Evolutionary conservation across 2,797 vertebrate genomes (phyloP).

Genomic region (Cirrhinus molitorella): DNA sequence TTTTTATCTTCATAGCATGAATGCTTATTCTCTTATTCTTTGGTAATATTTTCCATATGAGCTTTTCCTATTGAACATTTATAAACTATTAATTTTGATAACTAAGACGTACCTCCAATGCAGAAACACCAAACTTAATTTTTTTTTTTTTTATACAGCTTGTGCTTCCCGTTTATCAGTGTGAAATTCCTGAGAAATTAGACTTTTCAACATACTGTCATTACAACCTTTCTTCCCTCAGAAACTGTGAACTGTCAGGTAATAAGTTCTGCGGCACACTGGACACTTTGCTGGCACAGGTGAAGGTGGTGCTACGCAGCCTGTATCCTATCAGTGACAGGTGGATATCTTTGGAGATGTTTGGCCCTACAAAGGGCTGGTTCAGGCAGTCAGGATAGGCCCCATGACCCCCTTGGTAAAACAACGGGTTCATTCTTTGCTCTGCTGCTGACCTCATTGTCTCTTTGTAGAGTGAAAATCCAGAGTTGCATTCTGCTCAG

Average conservation of each 20-base stretch:
- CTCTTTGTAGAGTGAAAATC: constrained; percentile 85
- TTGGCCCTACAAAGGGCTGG: constrained; percentile 75
- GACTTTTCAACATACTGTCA: constrained; percentile 84
- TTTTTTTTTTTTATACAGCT: background rate
- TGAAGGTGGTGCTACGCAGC: constrained; percentile 74
- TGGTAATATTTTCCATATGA: too few species aligned
- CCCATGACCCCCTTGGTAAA: constrained; percentile 76
- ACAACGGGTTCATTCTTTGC: constrained; percentile 86
- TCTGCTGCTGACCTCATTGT: constrained; percentile 85
- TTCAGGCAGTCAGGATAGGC: constrained; percentile 77
- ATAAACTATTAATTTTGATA: background rate
- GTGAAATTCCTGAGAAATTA: constrained; percentile 71
- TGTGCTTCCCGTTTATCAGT: constrained; percentile 41
- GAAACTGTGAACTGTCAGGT: constrained; percentile 70
- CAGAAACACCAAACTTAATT: background rate
- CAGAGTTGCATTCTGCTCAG: constrained; percentile 84
- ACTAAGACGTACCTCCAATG: background rate
- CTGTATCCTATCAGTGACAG: constrained; percentile 70
- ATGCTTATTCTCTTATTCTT: too few species aligned
- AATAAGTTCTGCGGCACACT: constrained; percentile 65
- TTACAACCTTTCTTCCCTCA: constrained; percentile 75
- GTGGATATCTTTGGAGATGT: constrained; percentile 80
- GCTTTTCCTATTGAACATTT: background rate
- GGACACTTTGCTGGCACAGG: constrained; percentile 74
- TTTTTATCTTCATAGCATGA: too few species aligned